Conservation (phyloP, 2,113 vertebrate genomes). For the Loxodonta africana region DNA sequence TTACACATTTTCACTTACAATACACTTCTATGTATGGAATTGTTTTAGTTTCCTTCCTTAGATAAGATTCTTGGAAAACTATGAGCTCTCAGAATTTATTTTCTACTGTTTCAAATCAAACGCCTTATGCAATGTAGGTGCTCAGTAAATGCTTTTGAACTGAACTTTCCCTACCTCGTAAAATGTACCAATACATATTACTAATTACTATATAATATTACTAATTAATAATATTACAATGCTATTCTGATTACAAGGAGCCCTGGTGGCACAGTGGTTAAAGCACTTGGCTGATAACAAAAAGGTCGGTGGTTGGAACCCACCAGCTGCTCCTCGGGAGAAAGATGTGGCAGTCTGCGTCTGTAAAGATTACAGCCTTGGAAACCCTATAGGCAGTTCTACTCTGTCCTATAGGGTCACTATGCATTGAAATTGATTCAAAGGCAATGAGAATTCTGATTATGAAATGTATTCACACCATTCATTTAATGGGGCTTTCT, state of each 20-base stretch:
- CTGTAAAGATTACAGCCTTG: too few relatives aligned
- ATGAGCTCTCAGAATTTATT: background rate
- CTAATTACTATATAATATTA: too few relatives aligned
- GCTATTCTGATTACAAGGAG: background rate
- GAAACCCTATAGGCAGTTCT: too few relatives aligned
- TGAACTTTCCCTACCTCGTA: background rate
- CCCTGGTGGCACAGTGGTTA: too few relatives aligned
- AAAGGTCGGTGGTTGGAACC: too few relatives aligned
- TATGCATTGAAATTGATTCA: too few relatives aligned
- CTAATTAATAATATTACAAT: background rate
- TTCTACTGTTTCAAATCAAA: background rate
- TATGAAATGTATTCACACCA: background rate
- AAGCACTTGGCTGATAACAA: too few relatives aligned
- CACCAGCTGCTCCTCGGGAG: too few relatives aligned
- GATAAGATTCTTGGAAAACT: background rate
- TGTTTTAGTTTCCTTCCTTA: background rate
- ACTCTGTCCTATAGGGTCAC: too few relatives aligned
- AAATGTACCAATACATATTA: background rate
- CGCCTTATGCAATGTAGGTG: background rate
- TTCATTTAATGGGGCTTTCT: background rate
- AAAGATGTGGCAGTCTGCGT: too few relatives aligned
- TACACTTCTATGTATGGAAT: background rate
- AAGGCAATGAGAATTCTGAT: background rate
- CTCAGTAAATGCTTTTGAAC: too few relatives aligned
- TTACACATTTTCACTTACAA: background rate